Percentiles rank a stretch among this genome's conserved stretches.
Conservation (phyloP, 2,888 invertebrate species). For the Agriopis aurantiaria region DNA sequence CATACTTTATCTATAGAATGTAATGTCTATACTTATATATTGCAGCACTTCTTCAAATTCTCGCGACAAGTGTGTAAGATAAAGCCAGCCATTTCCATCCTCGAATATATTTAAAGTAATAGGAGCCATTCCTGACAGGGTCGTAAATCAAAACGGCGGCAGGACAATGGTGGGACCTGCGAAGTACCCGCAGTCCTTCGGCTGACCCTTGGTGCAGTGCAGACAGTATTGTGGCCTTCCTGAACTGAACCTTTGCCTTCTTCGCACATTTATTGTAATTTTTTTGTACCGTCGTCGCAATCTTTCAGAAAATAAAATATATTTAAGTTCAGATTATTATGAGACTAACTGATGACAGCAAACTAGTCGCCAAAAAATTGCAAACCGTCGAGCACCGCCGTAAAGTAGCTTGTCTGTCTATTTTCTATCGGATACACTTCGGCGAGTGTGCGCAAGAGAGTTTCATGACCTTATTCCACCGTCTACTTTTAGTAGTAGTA, state of each 20-base stretch:
- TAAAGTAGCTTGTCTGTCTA: no score
- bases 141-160: constrained; percentile 45
- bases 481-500: no score
- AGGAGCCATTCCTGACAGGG: constrained; percentile 36
- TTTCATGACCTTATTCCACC: no score
- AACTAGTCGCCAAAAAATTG: no score
- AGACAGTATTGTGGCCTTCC: constrained; percentile 9
- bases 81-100: constrained; percentile 27
- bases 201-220: constrained; percentile 14
- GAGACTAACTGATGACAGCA: no score
- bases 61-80: constrained; percentile 16
- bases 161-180: constrained; percentile 41
- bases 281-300: not conserved
- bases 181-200: constrained; percentile 34
- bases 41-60: not conserved
- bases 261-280: not conserved
- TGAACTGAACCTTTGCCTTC: not conserved
- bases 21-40: not conserved
- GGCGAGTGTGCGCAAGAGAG: no score
- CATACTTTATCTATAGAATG: no score
- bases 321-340: not conserved
- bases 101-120: constrained; percentile 44
- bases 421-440: no score
- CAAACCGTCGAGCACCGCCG: no score
- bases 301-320: not conserved